Conservation (phyloP, 2,797 vertebrate species). For the Enteromius treurensis region DNA sequence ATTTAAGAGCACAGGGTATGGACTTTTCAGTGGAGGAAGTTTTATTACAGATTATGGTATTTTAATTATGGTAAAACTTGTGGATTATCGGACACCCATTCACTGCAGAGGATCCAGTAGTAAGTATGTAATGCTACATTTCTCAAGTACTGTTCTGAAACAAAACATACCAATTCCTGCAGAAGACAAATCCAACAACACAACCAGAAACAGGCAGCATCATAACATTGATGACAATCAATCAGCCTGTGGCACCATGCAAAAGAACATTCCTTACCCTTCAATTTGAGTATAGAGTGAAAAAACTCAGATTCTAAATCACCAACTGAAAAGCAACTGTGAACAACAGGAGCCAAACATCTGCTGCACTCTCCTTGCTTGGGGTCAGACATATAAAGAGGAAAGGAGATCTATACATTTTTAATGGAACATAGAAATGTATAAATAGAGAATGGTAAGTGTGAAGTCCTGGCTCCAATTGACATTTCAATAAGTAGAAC, state of each 20-base stretch:
- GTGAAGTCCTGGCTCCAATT: conserved; percentile 91
- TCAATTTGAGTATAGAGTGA: neutral
- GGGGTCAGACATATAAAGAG: conserved; percentile 21
- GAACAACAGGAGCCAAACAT: conserved; percentile 20
- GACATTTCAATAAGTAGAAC: conserved; percentile 99
- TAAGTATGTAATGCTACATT: neutral
- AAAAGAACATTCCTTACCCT: conserved; percentile 3
- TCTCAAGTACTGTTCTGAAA: neutral
- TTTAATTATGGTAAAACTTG: too few relatives aligned
- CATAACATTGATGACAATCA: neutral
- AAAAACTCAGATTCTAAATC: neutral
- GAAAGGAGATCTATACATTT: conserved; percentile 54
- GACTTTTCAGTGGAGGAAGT: neutral
- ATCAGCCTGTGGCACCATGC: neutral
- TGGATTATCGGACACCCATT: neutral
- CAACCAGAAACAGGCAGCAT: neutral
- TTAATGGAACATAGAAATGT: conserved; percentile 66
- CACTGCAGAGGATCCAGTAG: neutral
- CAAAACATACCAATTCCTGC: neutral
- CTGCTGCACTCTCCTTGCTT: conserved; percentile 34
- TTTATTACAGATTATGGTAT: neutral
- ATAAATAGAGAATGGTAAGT: conserved; percentile 73
- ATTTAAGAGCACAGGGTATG: neutral
- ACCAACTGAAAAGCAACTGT: neutral
- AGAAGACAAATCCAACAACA: neutral